phyloP scores from a whole-genome alignment of 2,113 vertebrate genomes.

The Petrocephalus microphthalmus region DNA sequence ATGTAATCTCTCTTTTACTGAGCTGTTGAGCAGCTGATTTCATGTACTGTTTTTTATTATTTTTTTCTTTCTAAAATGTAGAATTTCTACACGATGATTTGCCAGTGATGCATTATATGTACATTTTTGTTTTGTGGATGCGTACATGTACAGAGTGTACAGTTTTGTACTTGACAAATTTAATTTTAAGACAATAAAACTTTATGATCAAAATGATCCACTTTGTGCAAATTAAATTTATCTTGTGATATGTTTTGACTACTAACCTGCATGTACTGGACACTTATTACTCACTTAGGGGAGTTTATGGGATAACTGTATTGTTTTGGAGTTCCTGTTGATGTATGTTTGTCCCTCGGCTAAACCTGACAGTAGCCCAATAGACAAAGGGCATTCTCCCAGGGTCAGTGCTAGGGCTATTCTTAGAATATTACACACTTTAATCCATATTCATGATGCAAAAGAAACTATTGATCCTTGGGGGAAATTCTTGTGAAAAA shows the following conservation, averaged over 20 bases:
- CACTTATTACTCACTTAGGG: neutral
- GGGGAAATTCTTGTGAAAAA: neutral
- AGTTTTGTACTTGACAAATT: conserved; percentile 44
- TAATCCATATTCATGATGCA: neutral
- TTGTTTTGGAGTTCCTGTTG: neutral
- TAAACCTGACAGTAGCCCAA: neutral
- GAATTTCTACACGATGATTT: conserved; percentile 42
- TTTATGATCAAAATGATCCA: conserved; percentile 27
- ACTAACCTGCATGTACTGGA: neutral
- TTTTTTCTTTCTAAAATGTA: conserved; percentile 18
- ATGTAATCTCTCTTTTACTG: conserved; percentile 26
- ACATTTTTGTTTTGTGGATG: conserved; percentile 35
- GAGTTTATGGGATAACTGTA: neutral
- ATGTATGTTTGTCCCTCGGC: neutral
- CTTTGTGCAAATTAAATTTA: neutral
- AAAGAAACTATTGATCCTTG: neutral
- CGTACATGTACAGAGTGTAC: conserved; percentile 44
- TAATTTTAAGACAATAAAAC: conserved; percentile 50
- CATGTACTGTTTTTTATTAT: conserved; percentile 33
- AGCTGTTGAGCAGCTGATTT: conserved; percentile 44
- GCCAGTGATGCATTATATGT: conserved; percentile 35
- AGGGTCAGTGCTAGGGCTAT: neutral
- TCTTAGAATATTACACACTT: neutral
- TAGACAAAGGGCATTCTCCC: neutral
- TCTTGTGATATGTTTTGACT: neutral